A percentile compares a stretch with the other conserved stretches of the same genome.
Evolutionary conservation across 2,797 vertebrate species (phyloP).

Genomic region (Danio choprae): DNA sequence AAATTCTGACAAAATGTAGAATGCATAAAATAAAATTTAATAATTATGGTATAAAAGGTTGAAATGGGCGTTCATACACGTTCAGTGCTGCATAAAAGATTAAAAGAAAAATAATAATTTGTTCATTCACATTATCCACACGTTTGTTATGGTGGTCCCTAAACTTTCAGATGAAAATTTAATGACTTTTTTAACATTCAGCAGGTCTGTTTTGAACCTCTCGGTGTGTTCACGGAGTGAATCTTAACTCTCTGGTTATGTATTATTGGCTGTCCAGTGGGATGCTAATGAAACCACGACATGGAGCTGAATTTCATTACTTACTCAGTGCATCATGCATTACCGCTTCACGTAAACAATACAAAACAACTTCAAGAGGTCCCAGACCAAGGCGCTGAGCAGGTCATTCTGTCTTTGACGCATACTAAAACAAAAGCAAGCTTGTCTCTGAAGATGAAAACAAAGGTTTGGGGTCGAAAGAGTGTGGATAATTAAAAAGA

Average conservation of each 20-base stretch:
- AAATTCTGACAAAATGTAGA: not conserved
- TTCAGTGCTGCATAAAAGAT: not conserved
- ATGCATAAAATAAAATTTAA: too few relatives aligned
- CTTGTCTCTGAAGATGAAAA: conserved; percentile 37
- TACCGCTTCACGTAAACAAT: conserved; percentile 22
- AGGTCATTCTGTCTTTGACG: conserved; percentile 18
- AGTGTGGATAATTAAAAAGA: conserved; percentile 28
- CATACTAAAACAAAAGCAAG: conserved; percentile 17
- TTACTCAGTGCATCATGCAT: conserved; percentile 10
- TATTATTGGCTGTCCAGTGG: conserved; percentile 18
- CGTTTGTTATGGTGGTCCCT: not conserved
- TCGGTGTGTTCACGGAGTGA: conserved; percentile 21
- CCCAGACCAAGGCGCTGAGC: conserved; percentile 4
- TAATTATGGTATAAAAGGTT: too few relatives aligned
- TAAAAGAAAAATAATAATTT: not conserved
- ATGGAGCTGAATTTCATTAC: conserved; percentile 43
- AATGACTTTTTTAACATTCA: conserved; percentile 20
- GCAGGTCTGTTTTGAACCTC: conserved; percentile 2
- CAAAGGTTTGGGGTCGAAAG: conserved; percentile 28
- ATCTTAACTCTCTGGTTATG: conserved; percentile 44
- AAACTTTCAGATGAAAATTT: not conserved
- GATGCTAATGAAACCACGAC: conserved; percentile 45
- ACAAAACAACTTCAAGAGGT: conserved; percentile 38
- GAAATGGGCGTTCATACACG: not conserved
- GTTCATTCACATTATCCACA: not conserved